A percentile compares a stretch with the other conserved stretches of the same genome.
phyloP scores from a whole-genome alignment of 2,797 vertebrate genomes.

The Leucoraja ocellata region DNA sequence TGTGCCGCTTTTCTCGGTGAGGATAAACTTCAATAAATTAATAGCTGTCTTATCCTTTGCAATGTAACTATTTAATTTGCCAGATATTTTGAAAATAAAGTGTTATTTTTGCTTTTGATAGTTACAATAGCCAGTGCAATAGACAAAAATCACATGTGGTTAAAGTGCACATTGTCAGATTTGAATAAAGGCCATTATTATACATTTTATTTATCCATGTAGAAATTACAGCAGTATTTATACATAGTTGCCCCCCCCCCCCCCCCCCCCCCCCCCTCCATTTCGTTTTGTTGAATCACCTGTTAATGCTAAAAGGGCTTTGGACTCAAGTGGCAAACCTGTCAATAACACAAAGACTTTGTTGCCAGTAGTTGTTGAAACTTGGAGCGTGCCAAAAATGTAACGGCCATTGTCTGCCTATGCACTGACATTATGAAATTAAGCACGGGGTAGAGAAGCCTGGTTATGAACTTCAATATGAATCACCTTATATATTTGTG shows the following conservation, averaged over 20 bases:
- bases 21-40: conserved; percentile 45
- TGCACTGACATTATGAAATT: background rate
- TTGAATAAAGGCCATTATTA: too few species aligned
- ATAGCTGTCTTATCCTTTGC: background rate
- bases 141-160: too few species aligned
- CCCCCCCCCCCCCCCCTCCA: too few species aligned
- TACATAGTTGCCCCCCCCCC: too few species aligned
- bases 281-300: background rate
- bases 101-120: background rate
- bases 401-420: background rate
- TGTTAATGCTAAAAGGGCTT: background rate
- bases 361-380: background rate
- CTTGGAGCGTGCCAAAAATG: background rate
- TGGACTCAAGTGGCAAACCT: too few species aligned
- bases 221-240: too few species aligned
- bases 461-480: too few species aligned
- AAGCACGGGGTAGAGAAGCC: background rate
- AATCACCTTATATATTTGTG: too few species aligned
- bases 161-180: too few species aligned
- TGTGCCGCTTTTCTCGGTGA: conserved; percentile 88
- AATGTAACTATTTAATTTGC: background rate
- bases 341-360: background rate
- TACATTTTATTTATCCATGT: too few species aligned
- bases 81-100: too few species aligned
- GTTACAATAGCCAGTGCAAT: too few species aligned